Evolutionary conservation across 2,888 invertebrate species (phyloP), one percentile per base, ranked within the genome.

Genomic region (Congeria kusceri): DNA sequence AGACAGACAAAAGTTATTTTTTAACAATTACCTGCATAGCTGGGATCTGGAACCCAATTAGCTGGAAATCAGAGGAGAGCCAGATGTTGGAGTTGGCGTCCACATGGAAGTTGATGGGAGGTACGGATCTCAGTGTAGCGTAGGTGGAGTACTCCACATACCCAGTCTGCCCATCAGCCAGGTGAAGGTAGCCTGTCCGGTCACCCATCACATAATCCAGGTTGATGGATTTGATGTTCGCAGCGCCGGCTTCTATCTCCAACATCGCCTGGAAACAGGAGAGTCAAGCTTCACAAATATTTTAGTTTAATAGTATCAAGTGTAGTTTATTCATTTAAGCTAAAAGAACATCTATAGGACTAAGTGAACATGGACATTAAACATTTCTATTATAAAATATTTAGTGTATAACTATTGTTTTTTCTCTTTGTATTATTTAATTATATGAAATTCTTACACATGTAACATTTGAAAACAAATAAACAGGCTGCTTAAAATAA

Each of bases 51-150:
- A 15, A 39, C 2, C 90, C 90, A 32, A 89, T 68, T 0, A 90
- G 27, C 32, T 89, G 64, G 59, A 87, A 77, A 57, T 89, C 88
- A 23, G 87, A 58, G 1, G 88, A 84, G 0, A 78, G 73, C 83
- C 85, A 88, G 62, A 89, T 44, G 27, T 81, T 71, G 23, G 83
- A 73, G 13, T 86, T 85, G n/a, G 80, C 25, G 18, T 86, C 83
- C 15, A 90, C 77, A 27, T 76, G 70, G 65, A 89, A 87, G 77
- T 88, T 90, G 28, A 79, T 73, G 4, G 90, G 89, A 32, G 88
- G 88, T 0, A 84, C 74, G 9, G 88, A 87, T 25, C 87, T 71
- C n/a, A 81, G 68, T 3, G 83, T 27, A 5, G 69, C 64, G 66
- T 74, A 86, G 47, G 77, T 59, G n/a, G 77, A 80, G 66, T 82